Percentiles rank a stretch among this genome's conserved stretches.
Evolutionary conservation across 2,797 vertebrate genomes (phyloP).

Genomic region (Microhierax caerulescens): DNA sequence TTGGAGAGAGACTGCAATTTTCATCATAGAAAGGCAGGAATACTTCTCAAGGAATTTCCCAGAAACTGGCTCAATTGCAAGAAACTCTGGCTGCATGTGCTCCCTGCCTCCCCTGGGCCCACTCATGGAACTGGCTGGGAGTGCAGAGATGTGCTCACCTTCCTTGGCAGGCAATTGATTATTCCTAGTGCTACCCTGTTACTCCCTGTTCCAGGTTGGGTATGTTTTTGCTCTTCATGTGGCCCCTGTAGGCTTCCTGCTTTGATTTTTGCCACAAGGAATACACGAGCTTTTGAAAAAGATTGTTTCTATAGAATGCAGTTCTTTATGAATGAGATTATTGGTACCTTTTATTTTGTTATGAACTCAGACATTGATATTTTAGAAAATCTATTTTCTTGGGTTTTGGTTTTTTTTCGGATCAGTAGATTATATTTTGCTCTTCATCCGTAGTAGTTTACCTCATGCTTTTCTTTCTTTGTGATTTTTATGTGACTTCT

Average conservation of each 20-base stretch:
- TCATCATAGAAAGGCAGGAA: neutral
- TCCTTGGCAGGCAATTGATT: neutral
- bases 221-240: neutral
- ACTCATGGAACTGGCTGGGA: neutral
- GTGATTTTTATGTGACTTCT: neutral
- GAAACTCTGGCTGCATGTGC: neutral
- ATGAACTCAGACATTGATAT: neutral
- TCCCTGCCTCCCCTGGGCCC: neutral
- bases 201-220: neutral
- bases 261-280: neutral
- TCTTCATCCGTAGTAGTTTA: neutral
- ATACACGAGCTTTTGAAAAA: neutral
- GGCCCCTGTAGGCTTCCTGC: neutral
- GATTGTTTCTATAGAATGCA: neutral
- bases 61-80: neutral
- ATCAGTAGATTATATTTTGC: neutral
- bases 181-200: neutral
- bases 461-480: neutral
- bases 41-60: neutral
- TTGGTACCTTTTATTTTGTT: neutral
- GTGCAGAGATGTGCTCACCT: neutral
- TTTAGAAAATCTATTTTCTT: neutral
- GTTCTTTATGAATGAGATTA: neutral
- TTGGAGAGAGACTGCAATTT: neutral
- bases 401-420: accelerated